Percentiles rank a stretch among this genome's conserved stretches.
Conservation (phyloP, 2,113 vertebrate species). For the Peromyscus leucopus region DNA sequence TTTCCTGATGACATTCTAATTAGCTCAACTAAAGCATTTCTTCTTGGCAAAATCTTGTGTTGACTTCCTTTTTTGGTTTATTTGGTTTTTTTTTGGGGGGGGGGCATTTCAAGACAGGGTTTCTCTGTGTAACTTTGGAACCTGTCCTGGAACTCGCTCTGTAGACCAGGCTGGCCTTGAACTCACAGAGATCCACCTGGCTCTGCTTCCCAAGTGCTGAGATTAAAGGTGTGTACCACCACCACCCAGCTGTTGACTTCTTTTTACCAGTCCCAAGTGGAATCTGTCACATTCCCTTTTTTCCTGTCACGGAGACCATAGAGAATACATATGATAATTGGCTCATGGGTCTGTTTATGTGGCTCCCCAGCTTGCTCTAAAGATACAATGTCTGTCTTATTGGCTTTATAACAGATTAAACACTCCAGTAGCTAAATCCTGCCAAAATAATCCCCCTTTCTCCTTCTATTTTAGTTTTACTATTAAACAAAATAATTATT, state of each 20-base stretch:
- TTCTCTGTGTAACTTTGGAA: too few species aligned
- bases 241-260: background rate
- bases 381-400: background rate
- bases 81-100: too few species aligned
- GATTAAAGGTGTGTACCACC: too few species aligned
- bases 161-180: too few species aligned
- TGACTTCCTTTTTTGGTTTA: background rate
- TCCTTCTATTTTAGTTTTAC: constrained; percentile 50
- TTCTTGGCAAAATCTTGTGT: constrained; percentile 25
- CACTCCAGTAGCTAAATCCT: background rate
- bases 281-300: background rate
- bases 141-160: too few species aligned
- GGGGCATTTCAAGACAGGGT: too few species aligned
- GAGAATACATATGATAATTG: background rate
- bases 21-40: constrained; percentile 28
- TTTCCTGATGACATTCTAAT: background rate
- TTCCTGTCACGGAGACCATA: background rate
- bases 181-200: too few species aligned
- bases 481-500: constrained; percentile 32
- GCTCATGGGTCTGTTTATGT: background rate
- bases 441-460: constrained; percentile 11
- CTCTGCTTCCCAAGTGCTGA: too few species aligned
- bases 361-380: background rate
- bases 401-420: background rate
- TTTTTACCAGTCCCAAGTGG: background rate